phyloP scores from a whole-genome alignment of 2,888 invertebrate genomes.

The Ormyrus nitidulus region DNA sequence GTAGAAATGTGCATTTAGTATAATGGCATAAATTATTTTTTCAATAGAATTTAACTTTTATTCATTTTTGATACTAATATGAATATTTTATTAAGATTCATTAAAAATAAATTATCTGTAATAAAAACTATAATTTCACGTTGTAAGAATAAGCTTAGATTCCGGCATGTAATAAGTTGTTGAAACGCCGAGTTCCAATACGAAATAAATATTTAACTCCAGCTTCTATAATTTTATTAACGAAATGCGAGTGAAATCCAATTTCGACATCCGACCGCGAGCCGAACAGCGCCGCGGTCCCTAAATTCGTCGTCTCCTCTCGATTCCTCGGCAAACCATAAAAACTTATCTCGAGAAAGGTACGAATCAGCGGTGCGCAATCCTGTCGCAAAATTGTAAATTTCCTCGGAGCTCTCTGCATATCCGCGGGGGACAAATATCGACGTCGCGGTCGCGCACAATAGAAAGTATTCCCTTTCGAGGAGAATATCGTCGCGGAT shows the following conservation, averaged over 20 bases:
- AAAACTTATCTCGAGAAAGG: conserved; percentile 31
- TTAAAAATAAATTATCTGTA: too few species aligned
- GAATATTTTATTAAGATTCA: too few species aligned
- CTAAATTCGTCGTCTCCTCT: neutral
- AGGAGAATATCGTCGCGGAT: neutral
- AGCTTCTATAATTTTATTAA: too few species aligned
- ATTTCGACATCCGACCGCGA: neutral
- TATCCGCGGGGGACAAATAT: neutral
- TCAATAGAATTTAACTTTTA: too few species aligned
- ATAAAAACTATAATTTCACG: too few species aligned
- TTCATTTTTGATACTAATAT: too few species aligned
- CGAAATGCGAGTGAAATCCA: too few species aligned
- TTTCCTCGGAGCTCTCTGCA: neutral
- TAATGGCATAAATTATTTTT: too few species aligned
- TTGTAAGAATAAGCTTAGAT: too few species aligned
- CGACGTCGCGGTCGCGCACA: neutral
- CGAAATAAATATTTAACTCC: neutral
- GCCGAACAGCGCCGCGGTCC: neutral
- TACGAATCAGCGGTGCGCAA: conserved; percentile 15
- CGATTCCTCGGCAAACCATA: neutral
- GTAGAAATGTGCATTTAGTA: too few species aligned
- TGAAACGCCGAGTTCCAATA: neutral
- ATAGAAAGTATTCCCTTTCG: neutral
- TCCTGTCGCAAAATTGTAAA: conserved; percentile 23
- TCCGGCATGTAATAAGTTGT: too few species aligned